Base-by-base conservation (phyloP, 2,797 vertebrate species). In the Carapus acus region DNA sequence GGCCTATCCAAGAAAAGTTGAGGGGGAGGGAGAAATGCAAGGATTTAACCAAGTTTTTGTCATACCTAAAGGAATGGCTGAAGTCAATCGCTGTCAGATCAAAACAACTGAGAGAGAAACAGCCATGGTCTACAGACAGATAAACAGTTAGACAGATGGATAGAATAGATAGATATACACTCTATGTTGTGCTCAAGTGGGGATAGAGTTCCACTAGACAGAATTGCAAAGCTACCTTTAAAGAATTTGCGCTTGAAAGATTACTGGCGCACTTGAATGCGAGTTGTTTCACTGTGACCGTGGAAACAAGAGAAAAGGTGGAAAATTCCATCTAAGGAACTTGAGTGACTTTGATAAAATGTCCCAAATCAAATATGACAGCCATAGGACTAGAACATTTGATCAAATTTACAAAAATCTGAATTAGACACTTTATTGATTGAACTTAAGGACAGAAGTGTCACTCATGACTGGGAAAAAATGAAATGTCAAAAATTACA, bases 261-360 rank as follows among this genome's bases (percentile, higher is more conserved):
- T 89, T 69, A 85, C 79, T 80, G 72, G 70, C 71, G 69, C 81
- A 85, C 71, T 78, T 93, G 90, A 93, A 96, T 92, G 83, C 86
- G 84, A 86, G 88, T 88, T 76, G 79, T 87, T 92, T 91, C 85
- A 77, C 84, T 60, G 93, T 92, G 91, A 83, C 92, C 94, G 96
- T 94, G 92, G 93, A 92, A 93, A 98, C 93, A 88, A 82, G 80
- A 88, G 89, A 91, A 95, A 96, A 92, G 89, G 92, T 91, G 82
- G 91, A 92, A 97, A 93, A 97, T 94, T 93, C 92, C 93, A 92
- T 95, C 90, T 87, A 85, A 88, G 91, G 91, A 92, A 96, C 93
- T 94, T 91, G 92, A 92, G 92, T 88, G 90, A 97, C 93, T 98
- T 95, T 94, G 97, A 96, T 93, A 97, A 98, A 97, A 91, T 92